Conservation (phyloP, 2,113 vertebrate species). For the Rattus norvegicus region DNA sequence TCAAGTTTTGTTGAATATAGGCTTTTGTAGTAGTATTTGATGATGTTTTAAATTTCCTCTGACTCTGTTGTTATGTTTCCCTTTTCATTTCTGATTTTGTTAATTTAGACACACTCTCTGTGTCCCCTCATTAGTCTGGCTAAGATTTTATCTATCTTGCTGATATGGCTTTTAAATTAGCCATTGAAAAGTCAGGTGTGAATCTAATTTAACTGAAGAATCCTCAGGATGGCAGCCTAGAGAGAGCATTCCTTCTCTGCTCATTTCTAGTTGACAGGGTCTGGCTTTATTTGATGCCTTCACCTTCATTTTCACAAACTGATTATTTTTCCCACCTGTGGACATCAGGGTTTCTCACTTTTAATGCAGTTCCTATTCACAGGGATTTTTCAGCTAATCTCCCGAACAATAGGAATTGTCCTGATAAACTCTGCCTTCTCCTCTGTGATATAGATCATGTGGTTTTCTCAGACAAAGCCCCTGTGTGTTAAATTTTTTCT, state of each 20-base stretch:
- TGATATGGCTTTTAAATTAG: not conserved
- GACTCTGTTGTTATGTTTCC: no score
- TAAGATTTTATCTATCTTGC: no score
- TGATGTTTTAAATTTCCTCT: no score
- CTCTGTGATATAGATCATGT: not conserved
- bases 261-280: slow-evolving; percentile 36
- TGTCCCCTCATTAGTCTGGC: no score
- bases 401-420: not conserved
- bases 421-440: not conserved
- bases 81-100: no score
- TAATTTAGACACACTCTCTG: no score
- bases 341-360: slow-evolving; percentile 47
- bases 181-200: not conserved
- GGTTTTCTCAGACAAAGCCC: not conserved
- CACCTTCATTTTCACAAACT: slow-evolving; percentile 62
- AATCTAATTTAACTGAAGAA: slow-evolving; percentile 46
- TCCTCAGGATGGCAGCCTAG: not conserved
- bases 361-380: slow-evolving; percentile 19
- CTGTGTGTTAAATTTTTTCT: not conserved
- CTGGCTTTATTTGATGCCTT: slow-evolving; percentile 47
- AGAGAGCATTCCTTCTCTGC: not conserved
- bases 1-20: no score
- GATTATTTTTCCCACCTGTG: slow-evolving; percentile 51
- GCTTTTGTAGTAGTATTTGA: no score
- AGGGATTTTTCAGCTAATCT: slow-evolving; percentile 45